Evolutionary conservation across 2,113 vertebrate species (phyloP).

Genomic region (Triplophysa tibetana): DNA sequence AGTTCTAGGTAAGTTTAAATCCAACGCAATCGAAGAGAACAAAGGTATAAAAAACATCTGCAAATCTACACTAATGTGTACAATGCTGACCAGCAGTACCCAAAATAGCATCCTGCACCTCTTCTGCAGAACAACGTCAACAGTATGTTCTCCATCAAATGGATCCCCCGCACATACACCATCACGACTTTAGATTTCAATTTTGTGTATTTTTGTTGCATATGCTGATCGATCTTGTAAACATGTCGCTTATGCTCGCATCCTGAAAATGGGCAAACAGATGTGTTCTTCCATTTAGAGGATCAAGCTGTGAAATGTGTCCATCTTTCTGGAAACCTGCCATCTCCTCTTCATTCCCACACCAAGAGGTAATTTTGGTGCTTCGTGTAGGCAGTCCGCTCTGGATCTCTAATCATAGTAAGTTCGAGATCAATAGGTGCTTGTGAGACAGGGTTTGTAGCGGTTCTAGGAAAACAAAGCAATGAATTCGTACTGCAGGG

Average conservation of each 20-base stretch:
- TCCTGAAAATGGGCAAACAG: no score
- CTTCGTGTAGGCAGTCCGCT: conserved; percentile 24
- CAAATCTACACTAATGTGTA: neutral
- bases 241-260: no score
- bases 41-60: conserved; percentile 19
- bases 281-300: conserved; percentile 1
- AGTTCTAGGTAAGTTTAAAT: conserved; percentile 19
- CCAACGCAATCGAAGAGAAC: neutral
- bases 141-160: neutral
- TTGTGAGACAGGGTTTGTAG: conserved; percentile 15
- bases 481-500: neutral
- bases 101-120: neutral
- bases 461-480: neutral
- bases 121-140: neutral
- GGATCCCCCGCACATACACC: neutral
- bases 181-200: neutral
- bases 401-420: conserved; percentile 30
- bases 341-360: conserved; percentile 9
- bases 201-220: conserved; percentile 9
- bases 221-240: neutral
- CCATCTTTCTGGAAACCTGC: conserved; percentile 18
- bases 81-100: neutral
- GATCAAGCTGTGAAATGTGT: conserved; percentile 11
- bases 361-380: conserved; percentile 34
- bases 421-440: conserved; percentile 44